A percentile compares a stretch with the other conserved stretches of the same genome.
These are phyloP conservation scores for Mya arenaria DNA, from an alignment of 1,140 invertebrate species.

Conservation along the genomic window DNA sequence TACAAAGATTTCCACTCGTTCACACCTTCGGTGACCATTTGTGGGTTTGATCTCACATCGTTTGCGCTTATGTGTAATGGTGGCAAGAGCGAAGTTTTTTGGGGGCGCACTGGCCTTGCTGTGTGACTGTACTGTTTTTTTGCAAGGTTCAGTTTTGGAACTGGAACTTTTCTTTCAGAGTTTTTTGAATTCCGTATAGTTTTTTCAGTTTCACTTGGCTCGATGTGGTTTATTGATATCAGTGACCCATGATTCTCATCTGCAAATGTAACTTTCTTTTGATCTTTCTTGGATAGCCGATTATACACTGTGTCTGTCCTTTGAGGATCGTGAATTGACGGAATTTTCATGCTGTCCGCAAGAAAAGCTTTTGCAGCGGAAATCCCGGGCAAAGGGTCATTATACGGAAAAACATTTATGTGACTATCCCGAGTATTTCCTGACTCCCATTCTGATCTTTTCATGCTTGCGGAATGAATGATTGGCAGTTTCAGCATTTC, in stretches of 20 bases:
- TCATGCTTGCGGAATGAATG: constrained; percentile 47
- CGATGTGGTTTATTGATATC: constrained; percentile 18
- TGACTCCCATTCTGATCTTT: constrained; percentile 49
- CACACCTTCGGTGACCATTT: constrained; percentile 50
- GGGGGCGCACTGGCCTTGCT: constrained; percentile 19
- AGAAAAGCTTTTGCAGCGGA: constrained; percentile 34
- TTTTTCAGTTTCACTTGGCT: background rate
- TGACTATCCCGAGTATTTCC: constrained; percentile 36
- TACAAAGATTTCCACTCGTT: constrained; percentile 68
- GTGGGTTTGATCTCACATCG: constrained; percentile 36
- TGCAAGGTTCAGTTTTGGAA: constrained; percentile 33
- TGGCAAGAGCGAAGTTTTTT: constrained; percentile 44
- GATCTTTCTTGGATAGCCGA: constrained; percentile 1
- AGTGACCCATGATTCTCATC: constrained; percentile 35
- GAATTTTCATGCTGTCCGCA: constrained; percentile 46
- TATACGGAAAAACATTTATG: background rate
- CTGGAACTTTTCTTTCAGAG: constrained; percentile 25
- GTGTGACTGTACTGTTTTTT: constrained; percentile 23
- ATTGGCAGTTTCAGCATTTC: constrained; percentile 46
- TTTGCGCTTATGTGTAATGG: constrained; percentile 16
- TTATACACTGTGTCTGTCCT: constrained; percentile 40
- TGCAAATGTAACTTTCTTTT: constrained; percentile 54
- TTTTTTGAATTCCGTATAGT: constrained; percentile 29
- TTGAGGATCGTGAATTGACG: constrained; percentile 46
- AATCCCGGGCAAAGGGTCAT: constrained; percentile 46